phyloP scores from a whole-genome alignment of 2,113 vertebrate genomes.

The Mixornis gularis region DNA sequence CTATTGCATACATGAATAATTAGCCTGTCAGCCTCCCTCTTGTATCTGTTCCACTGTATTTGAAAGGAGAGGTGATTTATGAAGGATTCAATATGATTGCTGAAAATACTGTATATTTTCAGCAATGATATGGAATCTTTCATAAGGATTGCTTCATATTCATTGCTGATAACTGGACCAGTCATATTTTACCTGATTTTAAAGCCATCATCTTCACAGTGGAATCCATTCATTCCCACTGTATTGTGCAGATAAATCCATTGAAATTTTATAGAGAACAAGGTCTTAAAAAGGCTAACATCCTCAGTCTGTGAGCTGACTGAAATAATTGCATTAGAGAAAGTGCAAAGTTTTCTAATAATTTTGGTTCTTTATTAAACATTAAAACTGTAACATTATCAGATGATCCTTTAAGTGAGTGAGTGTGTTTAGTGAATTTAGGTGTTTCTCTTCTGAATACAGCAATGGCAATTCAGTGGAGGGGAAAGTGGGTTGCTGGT shows the following conservation, averaged over 20 bases:
- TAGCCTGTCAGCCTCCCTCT: background rate
- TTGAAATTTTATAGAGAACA: background rate
- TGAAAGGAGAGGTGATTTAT: background rate
- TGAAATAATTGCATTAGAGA: background rate
- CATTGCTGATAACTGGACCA: background rate
- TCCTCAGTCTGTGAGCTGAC: background rate
- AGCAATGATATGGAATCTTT: background rate
- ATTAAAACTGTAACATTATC: background rate
- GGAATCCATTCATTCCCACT: background rate
- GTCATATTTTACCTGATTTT: background rate
- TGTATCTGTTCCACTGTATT: background rate
- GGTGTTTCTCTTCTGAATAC: background rate
- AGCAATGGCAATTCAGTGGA: background rate
- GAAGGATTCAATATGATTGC: background rate
- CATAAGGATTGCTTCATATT: background rate
- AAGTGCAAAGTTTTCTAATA: background rate
- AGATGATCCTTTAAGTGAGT: background rate
- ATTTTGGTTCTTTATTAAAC: background rate
- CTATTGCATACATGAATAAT: background rate
- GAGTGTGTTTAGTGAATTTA: background rate
- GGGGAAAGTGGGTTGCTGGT: background rate
- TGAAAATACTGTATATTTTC: background rate
- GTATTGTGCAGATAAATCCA: rapidly evolving
- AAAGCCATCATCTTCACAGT: background rate
- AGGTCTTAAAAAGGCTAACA: background rate